These are phyloP conservation scores for Apistogramma diplotaenia DNA, from an alignment of 2,113 vertebrate genomes.

Conservation along the genomic window DNA sequence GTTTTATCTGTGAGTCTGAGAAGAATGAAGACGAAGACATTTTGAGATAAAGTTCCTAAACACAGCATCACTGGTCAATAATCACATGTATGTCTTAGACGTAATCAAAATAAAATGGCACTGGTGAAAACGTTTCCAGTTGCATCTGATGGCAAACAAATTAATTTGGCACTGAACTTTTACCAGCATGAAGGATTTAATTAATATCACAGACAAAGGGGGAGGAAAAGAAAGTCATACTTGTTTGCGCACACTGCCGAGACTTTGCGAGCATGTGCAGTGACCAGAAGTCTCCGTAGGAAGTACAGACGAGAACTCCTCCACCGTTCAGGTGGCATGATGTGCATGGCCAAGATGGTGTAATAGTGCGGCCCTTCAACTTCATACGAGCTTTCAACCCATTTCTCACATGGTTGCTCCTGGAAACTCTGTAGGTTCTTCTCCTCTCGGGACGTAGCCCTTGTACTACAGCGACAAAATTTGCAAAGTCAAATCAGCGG, in stretches of 20 bases:
- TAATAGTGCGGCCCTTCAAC: conserved; percentile 96
- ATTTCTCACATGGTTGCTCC: conserved; percentile 95
- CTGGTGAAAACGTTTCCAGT: not conserved
- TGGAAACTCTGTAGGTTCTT: conserved; percentile 96
- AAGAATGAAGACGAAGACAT: not conserved
- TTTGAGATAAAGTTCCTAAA: not conserved
- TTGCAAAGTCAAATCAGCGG: not conserved
- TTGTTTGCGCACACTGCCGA: conserved; percentile 88
- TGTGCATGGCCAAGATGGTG: conserved; percentile 90
- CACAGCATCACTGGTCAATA: not conserved
- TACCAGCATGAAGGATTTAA: not conserved
- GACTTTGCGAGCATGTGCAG: conserved; percentile 85
- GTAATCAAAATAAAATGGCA: not conserved
- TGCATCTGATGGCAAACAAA: not conserved
- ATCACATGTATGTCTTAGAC: not conserved
- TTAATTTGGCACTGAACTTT: not conserved
- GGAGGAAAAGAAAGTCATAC: conserved; percentile 66
- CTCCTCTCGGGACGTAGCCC: conserved; percentile 94
- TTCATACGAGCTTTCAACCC: conserved; percentile 94
- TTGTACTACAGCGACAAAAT: conserved; percentile 78
- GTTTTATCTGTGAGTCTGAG: conserved; percentile 90
- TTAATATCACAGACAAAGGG: not conserved
- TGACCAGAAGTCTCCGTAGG: conserved; percentile 86
- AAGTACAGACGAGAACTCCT: conserved; percentile 83
- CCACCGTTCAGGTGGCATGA: conserved; percentile 90